Base-by-base conservation (phyloP, 1,140 invertebrate species). In the Frieseomelitta varia region DNA sequence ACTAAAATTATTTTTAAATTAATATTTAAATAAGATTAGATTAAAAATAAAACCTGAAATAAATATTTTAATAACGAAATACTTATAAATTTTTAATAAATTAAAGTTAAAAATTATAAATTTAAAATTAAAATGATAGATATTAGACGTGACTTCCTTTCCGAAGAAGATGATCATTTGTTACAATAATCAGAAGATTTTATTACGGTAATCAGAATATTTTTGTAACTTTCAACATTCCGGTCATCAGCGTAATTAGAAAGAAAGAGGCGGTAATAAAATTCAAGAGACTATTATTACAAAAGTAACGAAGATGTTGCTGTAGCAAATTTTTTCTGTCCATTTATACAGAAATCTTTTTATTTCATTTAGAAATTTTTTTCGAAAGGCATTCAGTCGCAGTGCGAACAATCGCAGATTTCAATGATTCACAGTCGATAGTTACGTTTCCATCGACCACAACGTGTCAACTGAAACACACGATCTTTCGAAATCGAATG, bases 341-440 rank as follows among this genome's bases (percentile, higher is more conserved):
- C 14, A 61, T 21, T 21, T 51, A 21, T 15, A 69, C n/a, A 67
- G 8, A 39, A 39, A 39, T 39, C 21, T 67, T 6, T 78, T 53
- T 67, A 19, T 39, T 14, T 47, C 4, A 3, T 47, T 47, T 10
- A 47, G 6, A 11, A 47, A 15, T 55, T 21, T 34, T 68, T 51
- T 72, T 80, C 39, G 24, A 65, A 67, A 53, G 55, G 19, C 27
- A 27, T 67, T 47, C 72, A 73, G 21, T 67, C n/a, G 15, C 24
- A 55, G 27, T 55, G 61, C 51, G 58, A 56, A 56, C 51, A 76
- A 69, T 68, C 17, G n/a, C 30, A 1, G 27, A 14, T 53, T 69
- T 51, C n/a, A 74, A 83, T 83, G 74, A 83, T 78, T 78, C 81
- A 78, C 19, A 30, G n/a, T 47, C 39, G 39, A 4, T 1, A 65